Base-by-base conservation (phyloP, 2,797 vertebrate genomes). In the Emydoidea blandingii region DNA sequence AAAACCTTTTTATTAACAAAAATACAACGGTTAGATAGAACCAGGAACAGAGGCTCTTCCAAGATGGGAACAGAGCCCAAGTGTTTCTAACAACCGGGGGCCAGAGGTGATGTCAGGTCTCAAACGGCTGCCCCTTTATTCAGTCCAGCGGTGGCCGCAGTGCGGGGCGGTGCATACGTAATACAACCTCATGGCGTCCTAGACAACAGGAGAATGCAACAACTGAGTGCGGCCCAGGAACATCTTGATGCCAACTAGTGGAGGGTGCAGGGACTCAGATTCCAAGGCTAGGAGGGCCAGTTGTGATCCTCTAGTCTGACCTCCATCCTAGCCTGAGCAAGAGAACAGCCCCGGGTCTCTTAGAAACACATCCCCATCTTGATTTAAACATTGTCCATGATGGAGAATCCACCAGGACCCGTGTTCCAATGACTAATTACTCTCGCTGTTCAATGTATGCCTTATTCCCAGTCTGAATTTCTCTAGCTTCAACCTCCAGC, bases 171-270 rank as follows among this genome's bases (percentile, higher is more conserved):
- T 99, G 97, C 99, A 99, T 23, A 99, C 99, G 12, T 99, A 99
- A 96, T 99, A 99, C 41, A 99, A 98, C 78, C 99, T 98, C 99
- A 99, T 99, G 53, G 99, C 99, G 7, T 99, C 99, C 99, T 99
- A 95, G 34, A 52, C 76, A 56, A 80, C 29, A 57, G 31, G 53
- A 56, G 81, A 14, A 68, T 50, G 83, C 54, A 47, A 50, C 2
- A 0, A 3, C 31, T n/a, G 3, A 37, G 65, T 19, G 31, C 2
- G n/a, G 11, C 18, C 65, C 62, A 34, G 34, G 34, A 4, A 65
- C 62, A n/a, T 37, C 65, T 31, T 31, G n/a, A n/a, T 68, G 65
- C 19, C 9, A 11, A 37, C n/a, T 37, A 12, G 65, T 3, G 19
- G n/a, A 6, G 5, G n/a, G 65, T 19, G 5, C 18, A 68, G n/a